A percentile compares a stretch with the other conserved stretches of the same genome.
Evolutionary conservation across 2,888 invertebrate species (phyloP).

Genomic region (Apotomis capreana): DNA sequence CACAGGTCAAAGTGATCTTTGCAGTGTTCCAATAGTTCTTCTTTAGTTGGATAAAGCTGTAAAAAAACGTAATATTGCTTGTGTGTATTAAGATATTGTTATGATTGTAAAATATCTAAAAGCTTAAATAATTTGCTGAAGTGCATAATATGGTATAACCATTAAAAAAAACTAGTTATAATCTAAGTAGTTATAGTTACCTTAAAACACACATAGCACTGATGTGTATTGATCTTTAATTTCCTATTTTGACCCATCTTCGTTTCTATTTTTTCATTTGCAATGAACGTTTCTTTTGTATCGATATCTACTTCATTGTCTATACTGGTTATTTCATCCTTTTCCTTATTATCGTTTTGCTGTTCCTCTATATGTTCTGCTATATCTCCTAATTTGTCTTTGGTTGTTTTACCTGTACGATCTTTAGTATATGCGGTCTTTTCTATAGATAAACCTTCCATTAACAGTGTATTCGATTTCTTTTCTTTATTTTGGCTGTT

Average conservation of each 20-base stretch:
- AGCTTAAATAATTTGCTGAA: no score
- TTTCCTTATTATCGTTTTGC: not conserved
- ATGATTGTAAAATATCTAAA: no score
- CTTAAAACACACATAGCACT: conserved; percentile 73
- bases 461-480: conserved; percentile 2
- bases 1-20: conserved; percentile 67
- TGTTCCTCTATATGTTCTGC: conserved; percentile 13
- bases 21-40: conserved; percentile 63
- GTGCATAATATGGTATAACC: no score
- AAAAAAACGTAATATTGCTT: conserved; percentile 43
- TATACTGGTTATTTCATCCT: not conserved
- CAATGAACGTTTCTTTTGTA: not conserved
- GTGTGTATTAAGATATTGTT: not conserved
- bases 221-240: conserved; percentile 60
- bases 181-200: conserved; percentile 36
- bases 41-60: conserved; percentile 68
- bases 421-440: conserved; percentile 8
- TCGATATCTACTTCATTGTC: not conserved
- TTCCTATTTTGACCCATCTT: conserved; percentile 44
- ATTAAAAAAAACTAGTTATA: not conserved
- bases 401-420: not conserved
- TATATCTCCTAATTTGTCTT: not conserved
- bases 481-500: not conserved
- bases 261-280: conserved; percentile 33
- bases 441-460: conserved; percentile 13